Conservation (phyloP, 2,797 vertebrate genomes). For the Mycteria americana region DNA sequence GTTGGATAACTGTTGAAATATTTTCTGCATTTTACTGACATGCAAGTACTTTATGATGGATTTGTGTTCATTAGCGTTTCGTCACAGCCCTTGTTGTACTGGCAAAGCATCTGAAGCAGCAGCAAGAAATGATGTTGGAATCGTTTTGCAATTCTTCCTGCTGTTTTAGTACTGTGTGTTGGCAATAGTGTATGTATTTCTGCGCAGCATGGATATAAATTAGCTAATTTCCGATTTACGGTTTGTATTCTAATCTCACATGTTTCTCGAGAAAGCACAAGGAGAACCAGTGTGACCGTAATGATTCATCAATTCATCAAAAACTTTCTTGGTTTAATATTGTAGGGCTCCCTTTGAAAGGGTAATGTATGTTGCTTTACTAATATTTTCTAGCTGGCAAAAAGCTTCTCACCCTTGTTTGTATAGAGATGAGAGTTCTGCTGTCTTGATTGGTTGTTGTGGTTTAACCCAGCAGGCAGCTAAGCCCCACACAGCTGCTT, state of each 20-base stretch:
- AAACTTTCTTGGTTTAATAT: neutral
- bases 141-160: neutral
- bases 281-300: neutral
- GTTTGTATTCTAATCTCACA: neutral
- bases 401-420: neutral
- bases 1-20: neutral
- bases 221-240: neutral
- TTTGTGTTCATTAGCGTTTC: neutral
- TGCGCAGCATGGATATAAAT: neutral
- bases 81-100: neutral
- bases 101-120: neutral
- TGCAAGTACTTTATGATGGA: neutral
- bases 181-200: neutral
- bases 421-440: neutral
- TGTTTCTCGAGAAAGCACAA: neutral
- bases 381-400: neutral
- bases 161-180: neutral
- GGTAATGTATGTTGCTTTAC: neutral
- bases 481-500: too few species aligned
- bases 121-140: neutral
- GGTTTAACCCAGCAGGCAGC: too few species aligned
- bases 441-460: neutral
- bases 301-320: neutral
- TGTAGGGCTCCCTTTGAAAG: neutral
- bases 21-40: neutral